Conservation (phyloP, 2,113 vertebrate genomes). For the Chlorocebus sabaeus region DNA sequence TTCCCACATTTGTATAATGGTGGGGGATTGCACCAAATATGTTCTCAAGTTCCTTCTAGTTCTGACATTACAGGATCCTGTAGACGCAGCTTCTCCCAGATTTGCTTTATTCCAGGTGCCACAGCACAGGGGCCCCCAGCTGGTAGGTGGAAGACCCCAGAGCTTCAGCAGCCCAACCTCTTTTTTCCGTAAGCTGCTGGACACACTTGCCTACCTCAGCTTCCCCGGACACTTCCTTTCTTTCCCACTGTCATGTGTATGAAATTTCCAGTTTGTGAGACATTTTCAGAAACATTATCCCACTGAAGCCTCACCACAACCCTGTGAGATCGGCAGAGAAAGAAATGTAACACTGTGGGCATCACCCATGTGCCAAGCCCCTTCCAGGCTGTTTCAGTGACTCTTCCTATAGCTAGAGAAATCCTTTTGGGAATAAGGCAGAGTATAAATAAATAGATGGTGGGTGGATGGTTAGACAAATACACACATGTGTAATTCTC, state of each 20-base stretch:
- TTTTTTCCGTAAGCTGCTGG: neutral
- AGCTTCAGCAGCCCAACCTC: neutral
- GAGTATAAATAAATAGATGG: neutral
- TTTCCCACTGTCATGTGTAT: no score
- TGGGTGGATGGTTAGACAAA: neutral
- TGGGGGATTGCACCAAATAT: neutral
- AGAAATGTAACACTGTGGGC: neutral
- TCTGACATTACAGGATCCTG: neutral
- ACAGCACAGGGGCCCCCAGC: neutral
- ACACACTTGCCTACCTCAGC: neutral
- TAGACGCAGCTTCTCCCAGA: fast-evolving
- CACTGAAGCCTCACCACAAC: neutral
- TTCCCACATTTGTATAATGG: neutral
- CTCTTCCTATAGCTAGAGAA: neutral
- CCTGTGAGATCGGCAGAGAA: neutral
- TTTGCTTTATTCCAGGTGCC: neutral
- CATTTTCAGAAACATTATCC: neutral
- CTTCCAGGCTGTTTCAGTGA: neutral
- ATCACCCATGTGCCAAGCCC: neutral
- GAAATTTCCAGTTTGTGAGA: neutral
- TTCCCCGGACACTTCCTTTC: neutral
- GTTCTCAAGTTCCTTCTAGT: neutral
- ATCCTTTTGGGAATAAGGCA: neutral
- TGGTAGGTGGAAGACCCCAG: neutral
- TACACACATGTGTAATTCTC: neutral